Conservation (phyloP, 2,113 vertebrate species). For the Pollimyrus isidori region DNA sequence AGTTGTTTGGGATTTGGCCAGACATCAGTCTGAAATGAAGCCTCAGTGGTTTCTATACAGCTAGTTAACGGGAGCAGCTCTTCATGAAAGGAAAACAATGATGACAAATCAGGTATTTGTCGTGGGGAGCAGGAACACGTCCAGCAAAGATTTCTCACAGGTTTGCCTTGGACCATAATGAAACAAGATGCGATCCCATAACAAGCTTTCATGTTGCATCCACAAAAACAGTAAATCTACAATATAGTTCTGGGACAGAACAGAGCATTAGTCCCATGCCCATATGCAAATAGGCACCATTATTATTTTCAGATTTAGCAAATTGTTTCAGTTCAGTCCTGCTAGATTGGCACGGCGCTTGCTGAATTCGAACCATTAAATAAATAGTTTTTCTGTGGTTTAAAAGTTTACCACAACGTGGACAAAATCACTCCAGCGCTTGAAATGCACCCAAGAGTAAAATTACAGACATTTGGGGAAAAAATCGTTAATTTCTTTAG, state of each 20-base stretch:
- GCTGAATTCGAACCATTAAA: neutral
- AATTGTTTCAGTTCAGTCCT: neutral
- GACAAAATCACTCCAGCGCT: neutral
- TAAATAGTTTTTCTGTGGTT: conserved; percentile 3
- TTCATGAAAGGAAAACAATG: neutral
- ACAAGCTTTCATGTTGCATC: neutral
- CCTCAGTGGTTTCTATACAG: neutral
- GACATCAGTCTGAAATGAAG: neutral
- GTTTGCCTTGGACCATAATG: neutral
- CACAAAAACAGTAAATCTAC: neutral
- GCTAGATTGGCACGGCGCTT: neutral
- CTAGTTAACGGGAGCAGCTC: neutral
- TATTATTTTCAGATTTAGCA: neutral
- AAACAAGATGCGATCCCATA: neutral
- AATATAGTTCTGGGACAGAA: neutral
- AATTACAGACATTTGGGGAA: neutral
- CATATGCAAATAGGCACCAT: neutral
- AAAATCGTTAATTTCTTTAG: neutral
- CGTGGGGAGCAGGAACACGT: neutral
- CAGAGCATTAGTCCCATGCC: neutral
- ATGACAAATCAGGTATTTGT: neutral
- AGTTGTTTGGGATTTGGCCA: neutral
- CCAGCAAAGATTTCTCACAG: neutral
- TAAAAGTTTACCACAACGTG: neutral
- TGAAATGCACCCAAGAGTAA: neutral